A percentile compares a stretch with the other conserved stretches of the same genome.
Evolutionary conservation across 2,888 invertebrate species (phyloP).

Genomic region (Ypsolopha scabrella): DNA sequence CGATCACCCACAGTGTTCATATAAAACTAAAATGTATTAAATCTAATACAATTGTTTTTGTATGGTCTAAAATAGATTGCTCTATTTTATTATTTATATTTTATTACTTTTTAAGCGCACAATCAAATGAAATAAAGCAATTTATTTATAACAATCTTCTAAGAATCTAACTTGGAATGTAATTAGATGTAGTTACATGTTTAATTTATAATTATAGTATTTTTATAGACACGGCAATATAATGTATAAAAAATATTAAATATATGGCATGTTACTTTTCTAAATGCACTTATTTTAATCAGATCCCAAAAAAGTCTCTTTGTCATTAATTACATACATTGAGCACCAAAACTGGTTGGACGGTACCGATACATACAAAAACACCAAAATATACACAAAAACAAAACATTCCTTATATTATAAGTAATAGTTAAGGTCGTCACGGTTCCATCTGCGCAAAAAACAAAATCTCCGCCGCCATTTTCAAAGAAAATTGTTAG

Average conservation of each 20-base stretch:
- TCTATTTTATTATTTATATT: conserved; percentile 33
- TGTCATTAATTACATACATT: conserved; percentile 12
- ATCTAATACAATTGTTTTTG: conserved; percentile 9
- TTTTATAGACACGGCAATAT: conserved; percentile 40
- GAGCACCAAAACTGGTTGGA: conserved; percentile 29
- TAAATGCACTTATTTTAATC: conserved; percentile 26
- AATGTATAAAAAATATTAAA: conserved; percentile 55
- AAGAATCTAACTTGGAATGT: conserved; percentile 1
- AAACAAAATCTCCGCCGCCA: no score
- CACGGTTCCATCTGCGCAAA: no score
- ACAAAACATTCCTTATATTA: conserved; percentile 9
- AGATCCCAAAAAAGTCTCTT: conserved; percentile 12
- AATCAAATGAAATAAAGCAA: conserved; percentile 41
- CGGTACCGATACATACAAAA: conserved; percentile 13
- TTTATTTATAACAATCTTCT: conserved; percentile 25
- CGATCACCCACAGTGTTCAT: conserved; percentile 15
- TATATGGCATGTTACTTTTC: conserved; percentile 69
- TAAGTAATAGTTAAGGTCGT: no score
- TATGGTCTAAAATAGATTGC: conserved; percentile 29
- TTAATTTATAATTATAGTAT: conserved; percentile 12
- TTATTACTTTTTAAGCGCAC: conserved; percentile 25
- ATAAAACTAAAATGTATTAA: conserved; percentile 12
- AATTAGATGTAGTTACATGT: conserved; percentile 12
- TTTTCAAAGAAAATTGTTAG: no score
- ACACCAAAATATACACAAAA: conserved; percentile 11